Conservation (phyloP, 2,113 vertebrate species). For the Cyprinodon tularosa region DNA sequence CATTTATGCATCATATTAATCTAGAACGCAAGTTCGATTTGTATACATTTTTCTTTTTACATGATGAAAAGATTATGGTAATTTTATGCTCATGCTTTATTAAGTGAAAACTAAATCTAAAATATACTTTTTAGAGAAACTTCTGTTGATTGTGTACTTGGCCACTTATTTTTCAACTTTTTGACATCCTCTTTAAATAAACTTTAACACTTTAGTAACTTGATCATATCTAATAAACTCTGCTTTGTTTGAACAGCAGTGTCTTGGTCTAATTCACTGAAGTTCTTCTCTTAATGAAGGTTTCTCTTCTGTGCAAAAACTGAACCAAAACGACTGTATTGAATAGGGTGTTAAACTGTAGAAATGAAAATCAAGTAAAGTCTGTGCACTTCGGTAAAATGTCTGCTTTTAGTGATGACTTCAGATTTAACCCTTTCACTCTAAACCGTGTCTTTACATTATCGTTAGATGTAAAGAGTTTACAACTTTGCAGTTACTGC, state of each 20-base stretch:
- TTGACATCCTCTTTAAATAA: not conserved
- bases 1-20: constrained; percentile 8
- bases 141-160: not conserved
- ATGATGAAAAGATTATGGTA: not conserved
- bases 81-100: not conserved
- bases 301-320: no score
- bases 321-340: no score
- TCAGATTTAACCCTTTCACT: not conserved
- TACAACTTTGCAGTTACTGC: not conserved
- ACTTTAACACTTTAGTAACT: not conserved
- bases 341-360: not conserved
- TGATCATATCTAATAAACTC: not conserved
- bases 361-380: not conserved
- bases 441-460: not conserved
- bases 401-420: not conserved
- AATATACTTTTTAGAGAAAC: no score
- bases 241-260: not conserved
- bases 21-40: not conserved
- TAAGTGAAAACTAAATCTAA: not conserved
- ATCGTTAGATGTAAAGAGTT: not conserved
- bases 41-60: not conserved
- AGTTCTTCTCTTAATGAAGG: no score
- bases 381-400: not conserved
- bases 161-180: not conserved
- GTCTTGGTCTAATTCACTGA: no score